These are phyloP conservation scores for Monopterus albus DNA, from an alignment of 2,113 vertebrate species.

Conservation along the genomic window DNA sequence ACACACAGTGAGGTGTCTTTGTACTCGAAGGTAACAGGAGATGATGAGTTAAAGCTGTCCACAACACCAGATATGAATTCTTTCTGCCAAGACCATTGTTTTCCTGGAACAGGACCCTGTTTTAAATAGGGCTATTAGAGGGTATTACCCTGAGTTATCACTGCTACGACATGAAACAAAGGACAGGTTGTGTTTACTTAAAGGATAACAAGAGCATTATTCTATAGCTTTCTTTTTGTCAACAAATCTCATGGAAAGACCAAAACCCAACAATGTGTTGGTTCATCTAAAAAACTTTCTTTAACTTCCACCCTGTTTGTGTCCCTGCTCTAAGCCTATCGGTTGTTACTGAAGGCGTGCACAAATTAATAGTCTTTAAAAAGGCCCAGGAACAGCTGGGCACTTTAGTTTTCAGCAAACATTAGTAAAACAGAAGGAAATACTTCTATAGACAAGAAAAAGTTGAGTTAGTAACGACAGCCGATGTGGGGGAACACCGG, in stretches of 20 bases:
- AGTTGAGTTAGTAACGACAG: no score
- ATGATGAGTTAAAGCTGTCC: not conserved
- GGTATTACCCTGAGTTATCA: slow-evolving; percentile 31
- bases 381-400: not conserved
- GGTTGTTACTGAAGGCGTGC: not conserved
- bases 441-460: no score
- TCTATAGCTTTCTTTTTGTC: not conserved
- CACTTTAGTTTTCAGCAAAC: no score
- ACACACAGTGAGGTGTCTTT: not conserved
- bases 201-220: not conserved
- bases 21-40: not conserved
- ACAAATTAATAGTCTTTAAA: not conserved
- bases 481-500: no score
- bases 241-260: slow-evolving; percentile 1
- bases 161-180: slow-evolving; percentile 32
- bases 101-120: slow-evolving; percentile 20
- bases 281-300: no score
- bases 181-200: slow-evolving; percentile 18
- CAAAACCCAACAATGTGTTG: no score
- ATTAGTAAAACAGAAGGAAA: no score
- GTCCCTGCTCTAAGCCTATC: not conserved
- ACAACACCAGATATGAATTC: not conserved
- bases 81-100: slow-evolving; percentile 35
- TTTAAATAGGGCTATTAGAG: slow-evolving; percentile 17
- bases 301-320: no score